Base-by-base conservation (phyloP, 2,888 invertebrate genomes). In the Lepidocyrtoides sp. region DNA sequence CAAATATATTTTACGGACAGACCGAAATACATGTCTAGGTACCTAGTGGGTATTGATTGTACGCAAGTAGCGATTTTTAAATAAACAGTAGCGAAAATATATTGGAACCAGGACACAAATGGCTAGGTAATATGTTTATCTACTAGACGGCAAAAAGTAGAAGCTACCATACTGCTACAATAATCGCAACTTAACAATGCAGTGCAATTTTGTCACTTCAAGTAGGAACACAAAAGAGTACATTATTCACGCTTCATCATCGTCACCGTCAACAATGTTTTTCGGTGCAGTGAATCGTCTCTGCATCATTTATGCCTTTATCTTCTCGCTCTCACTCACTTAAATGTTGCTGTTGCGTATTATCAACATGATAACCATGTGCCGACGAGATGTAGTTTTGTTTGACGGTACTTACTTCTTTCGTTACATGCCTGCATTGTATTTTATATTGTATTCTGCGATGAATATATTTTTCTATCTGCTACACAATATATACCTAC, bases 231-330 rank as follows among this genome's bases (percentile, higher is more conserved):
- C 66, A 86, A 89, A n/a, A n/a, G n/a, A 79, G 75, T 69, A n/a
- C 32, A 91, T 81, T 86, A 79, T 91, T 91, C 72, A 91, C 91
- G 91, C 81, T 85, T 91, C 91, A 91, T 85, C 91, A 90, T 91
- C 90, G 84, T 89, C 84, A 66, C 82, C 85, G 29, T 57, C 8
- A 89, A 66, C 88, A 82, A 12, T 29, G 41, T 83, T 85, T 77
- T 91, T 91, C 91, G 63, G 91, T 72, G 85, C 85, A 91, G 77
- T 86, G 81, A 91, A 54, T 91, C 91, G 91, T 91, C 86, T 85
- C 81, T 54, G 57, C 81, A 75, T 81, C 81, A 60, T 69, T 87
- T 63, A 63, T 69, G 69, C 41, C 32, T 29, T 29, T 23, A 8
- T 26, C n/a, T 20, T 54, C 17, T 2, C 54, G 17, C 20, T 44